Conservation (phyloP, 2,888 invertebrate species). For the Drosophila affinis region DNA sequence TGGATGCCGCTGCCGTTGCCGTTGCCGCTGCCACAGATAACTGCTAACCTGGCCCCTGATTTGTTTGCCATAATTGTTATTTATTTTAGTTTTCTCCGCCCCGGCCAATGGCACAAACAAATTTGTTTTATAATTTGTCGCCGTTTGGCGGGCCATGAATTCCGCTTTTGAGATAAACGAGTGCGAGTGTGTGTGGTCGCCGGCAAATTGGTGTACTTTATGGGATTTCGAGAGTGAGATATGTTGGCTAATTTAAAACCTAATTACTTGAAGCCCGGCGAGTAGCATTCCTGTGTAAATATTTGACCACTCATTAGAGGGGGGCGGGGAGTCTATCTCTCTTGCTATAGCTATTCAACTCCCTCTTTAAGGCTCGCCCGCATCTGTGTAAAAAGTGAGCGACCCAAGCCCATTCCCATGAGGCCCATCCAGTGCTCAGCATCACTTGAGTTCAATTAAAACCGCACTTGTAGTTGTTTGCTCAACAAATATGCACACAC, state of each 20-base stretch:
- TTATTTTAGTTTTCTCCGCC: constrained; percentile 52
- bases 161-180: constrained; percentile 33
- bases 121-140: constrained; percentile 61
- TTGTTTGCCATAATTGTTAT: constrained; percentile 62
- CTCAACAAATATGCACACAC: constrained; percentile 67
- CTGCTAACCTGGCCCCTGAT: constrained; percentile 43
- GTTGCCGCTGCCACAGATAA: not conserved
- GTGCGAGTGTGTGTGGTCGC: not conserved
- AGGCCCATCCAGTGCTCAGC: constrained; percentile 22
- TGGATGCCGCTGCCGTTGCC: not conserved
- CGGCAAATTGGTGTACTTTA: constrained; percentile 19
- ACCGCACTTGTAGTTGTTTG: constrained; percentile 79
- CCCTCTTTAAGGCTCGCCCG: constrained; percentile 48
- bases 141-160: constrained; percentile 47
- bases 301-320: constrained; percentile 56
- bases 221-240: constrained; percentile 6
- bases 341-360: constrained; percentile 1
- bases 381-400: constrained; percentile 42
- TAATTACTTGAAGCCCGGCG: constrained; percentile 53
- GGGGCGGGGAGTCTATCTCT: not conserved
- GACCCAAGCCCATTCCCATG: not conserved
- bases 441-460: constrained; percentile 79
- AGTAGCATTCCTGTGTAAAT: constrained; percentile 46
- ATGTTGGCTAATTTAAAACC: constrained; percentile 44
- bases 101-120: constrained; percentile 26